These are phyloP conservation scores for Cantharis rufa DNA, from an alignment of 2,888 invertebrate genomes.

Conservation along the genomic window DNA sequence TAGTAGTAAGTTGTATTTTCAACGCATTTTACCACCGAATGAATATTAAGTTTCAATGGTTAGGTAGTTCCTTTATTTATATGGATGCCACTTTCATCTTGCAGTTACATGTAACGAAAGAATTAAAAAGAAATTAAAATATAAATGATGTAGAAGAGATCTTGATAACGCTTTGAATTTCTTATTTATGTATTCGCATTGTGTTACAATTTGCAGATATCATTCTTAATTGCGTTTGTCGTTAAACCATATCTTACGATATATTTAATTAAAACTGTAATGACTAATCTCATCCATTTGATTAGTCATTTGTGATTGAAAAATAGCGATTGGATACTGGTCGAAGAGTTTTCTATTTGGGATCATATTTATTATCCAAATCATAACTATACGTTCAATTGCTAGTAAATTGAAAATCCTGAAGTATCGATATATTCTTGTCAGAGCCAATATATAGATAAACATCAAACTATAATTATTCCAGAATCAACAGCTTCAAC, in stretches of 20 bases:
- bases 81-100: not conserved
- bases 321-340: not conserved
- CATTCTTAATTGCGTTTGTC: not conserved
- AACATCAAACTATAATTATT: conserved; percentile 10
- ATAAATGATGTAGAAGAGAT: not conserved
- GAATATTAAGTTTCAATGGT: conserved; percentile 13
- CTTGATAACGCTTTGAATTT: not conserved
- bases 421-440: conserved; percentile 7
- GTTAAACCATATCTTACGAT: not conserved
- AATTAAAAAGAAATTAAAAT: not conserved
- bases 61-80: conserved; percentile 1
- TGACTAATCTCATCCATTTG: not conserved
- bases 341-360: not conserved
- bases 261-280: not conserved
- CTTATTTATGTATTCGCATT: not conserved
- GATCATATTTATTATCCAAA: not conserved
- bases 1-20: conserved; percentile 7
- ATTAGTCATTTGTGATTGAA: not conserved
- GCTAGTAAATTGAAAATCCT: not conserved
- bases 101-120: not conserved
- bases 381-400: not conserved
- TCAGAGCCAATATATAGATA: conserved; percentile 11
- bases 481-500: conserved; percentile 11
- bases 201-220: conserved; percentile 1
- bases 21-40: conserved; percentile 11